phyloP scores from a whole-genome alignment of 2,113 vertebrate genomes.

The Indicator indicator region DNA sequence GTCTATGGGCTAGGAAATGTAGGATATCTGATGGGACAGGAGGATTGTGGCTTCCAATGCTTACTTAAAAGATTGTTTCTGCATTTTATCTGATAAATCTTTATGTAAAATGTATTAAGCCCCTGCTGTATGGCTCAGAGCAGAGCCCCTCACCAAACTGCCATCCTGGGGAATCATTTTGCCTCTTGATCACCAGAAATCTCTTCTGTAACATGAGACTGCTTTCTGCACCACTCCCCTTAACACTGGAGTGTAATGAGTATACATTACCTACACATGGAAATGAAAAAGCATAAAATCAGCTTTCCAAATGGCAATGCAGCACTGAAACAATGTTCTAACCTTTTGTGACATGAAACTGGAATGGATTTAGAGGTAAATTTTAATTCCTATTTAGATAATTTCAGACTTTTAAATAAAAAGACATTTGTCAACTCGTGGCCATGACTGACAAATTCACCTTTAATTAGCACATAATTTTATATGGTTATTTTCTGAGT shows the following conservation, averaged over 20 bases:
- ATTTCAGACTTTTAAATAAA: background rate
- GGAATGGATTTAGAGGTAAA: background rate
- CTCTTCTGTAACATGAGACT: background rate
- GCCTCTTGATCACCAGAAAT: background rate
- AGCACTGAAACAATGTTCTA: background rate
- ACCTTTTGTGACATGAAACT: conserved; percentile 4
- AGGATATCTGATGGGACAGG: background rate
- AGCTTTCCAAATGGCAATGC: background rate
- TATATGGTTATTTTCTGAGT: background rate
- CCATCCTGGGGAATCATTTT: background rate
- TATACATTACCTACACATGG: background rate
- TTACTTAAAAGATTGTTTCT: background rate
- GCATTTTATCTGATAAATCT: background rate
- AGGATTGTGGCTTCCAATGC: background rate
- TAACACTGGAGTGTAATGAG: background rate
- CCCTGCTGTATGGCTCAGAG: background rate
- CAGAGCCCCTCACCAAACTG: background rate
- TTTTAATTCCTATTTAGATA: background rate
- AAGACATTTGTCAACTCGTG: background rate
- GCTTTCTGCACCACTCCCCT: background rate
- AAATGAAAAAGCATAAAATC: background rate
- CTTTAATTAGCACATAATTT: background rate
- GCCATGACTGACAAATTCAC: background rate
- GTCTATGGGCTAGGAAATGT: background rate
- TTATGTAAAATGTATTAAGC: background rate